These are phyloP conservation scores for Typhlichthys eigenmanni DNA, from an alignment of 2,797 vertebrate species.

Conservation along the genomic window DNA sequence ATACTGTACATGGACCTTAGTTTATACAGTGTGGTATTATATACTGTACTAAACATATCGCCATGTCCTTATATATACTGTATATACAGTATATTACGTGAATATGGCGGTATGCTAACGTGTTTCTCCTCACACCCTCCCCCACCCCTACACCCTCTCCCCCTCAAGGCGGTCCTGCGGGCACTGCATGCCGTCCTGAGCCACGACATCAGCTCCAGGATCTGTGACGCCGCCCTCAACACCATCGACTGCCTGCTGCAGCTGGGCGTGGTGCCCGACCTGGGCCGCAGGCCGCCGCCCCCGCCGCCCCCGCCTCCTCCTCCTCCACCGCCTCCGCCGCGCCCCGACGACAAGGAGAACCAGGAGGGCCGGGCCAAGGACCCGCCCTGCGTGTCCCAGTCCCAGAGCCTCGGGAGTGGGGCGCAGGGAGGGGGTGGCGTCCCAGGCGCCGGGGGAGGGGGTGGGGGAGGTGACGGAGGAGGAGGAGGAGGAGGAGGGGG, in stretches of 20 bases:
- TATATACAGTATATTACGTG: too few species aligned
- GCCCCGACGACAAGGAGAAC: conserved; percentile 92
- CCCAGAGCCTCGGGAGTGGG: conserved; percentile 78
- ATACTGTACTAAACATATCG: too few species aligned
- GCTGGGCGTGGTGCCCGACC: conserved; percentile 90
- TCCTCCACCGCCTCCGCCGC: conserved; percentile 56
- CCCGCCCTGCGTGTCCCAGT: conserved; percentile 1
- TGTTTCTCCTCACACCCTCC: too few species aligned
- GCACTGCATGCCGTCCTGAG: conserved; percentile 93
- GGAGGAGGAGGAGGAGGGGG: conserved; percentile 74
- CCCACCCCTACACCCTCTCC: not conserved
- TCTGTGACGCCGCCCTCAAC: conserved; percentile 94
- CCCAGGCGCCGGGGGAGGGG: conserved; percentile 74
- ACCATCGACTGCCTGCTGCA: conserved; percentile 97
- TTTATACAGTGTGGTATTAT: too few species aligned
- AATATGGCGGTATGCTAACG: too few species aligned
- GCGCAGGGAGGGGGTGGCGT: conserved; percentile 78
- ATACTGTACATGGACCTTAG: too few species aligned
- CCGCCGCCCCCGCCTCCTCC: conserved; percentile 17
- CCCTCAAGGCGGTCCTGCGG: conserved; percentile 87
- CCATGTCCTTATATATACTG: too few species aligned
- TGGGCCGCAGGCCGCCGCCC: conserved; percentile 82
- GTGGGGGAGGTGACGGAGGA: conserved; percentile 76
- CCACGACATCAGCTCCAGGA: conserved; percentile 95
- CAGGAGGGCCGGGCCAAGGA: conserved; percentile 87